Conservation (phyloP, 2,113 vertebrate genomes). For the Zosterops japonicus region DNA sequence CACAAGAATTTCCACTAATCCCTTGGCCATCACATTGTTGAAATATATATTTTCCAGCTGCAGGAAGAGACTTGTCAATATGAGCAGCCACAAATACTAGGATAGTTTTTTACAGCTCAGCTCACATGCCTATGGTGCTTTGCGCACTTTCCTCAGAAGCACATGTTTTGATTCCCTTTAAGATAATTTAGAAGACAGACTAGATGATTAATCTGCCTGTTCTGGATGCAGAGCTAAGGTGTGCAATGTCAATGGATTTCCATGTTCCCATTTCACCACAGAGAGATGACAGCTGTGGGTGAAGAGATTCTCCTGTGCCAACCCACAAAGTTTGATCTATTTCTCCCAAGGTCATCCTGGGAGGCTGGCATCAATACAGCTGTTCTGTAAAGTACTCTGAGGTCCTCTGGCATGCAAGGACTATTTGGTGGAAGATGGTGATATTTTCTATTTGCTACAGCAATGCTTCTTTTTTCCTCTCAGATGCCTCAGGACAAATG, state of each 20-base stretch:
- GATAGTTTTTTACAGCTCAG: background rate
- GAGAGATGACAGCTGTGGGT: background rate
- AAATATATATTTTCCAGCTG: background rate
- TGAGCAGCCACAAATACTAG: background rate
- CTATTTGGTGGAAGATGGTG: background rate
- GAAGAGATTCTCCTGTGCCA: background rate
- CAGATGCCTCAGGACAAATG: background rate
- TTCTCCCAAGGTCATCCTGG: background rate
- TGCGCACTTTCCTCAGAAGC: background rate
- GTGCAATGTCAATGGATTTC: background rate
- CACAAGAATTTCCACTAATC: conserved; percentile 7
- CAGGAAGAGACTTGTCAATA: background rate
- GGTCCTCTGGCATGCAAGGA: background rate
- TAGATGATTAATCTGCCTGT: background rate
- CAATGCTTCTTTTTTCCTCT: background rate
- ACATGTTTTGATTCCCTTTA: conserved; percentile 17
- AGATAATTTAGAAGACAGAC: background rate
- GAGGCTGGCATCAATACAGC: background rate
- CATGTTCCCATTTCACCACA: background rate
- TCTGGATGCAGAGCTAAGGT: background rate
- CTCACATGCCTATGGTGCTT: background rate
- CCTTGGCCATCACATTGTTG: background rate
- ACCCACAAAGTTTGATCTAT: background rate
- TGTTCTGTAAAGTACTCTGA: background rate
- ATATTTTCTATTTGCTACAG: background rate